phyloP scores from a whole-genome alignment of 2,113 vertebrate species.

The Alethe diademata region DNA sequence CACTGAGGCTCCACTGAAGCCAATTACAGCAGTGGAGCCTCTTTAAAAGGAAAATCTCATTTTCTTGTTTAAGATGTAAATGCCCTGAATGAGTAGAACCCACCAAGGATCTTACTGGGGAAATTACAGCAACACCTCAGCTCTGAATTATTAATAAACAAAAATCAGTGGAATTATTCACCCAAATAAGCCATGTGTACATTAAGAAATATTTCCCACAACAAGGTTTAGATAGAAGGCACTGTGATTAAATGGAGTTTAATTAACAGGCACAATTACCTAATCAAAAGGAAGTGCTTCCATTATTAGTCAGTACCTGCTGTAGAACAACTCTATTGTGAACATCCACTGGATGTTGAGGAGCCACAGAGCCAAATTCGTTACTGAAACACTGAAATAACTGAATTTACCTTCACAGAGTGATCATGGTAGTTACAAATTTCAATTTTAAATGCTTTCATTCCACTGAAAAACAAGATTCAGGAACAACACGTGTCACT shows the following conservation, averaged over 20 bases:
- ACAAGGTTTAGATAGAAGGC: background rate
- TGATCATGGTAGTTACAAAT: background rate
- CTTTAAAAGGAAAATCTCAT: background rate
- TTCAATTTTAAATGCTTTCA: background rate
- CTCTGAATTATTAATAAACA: background rate
- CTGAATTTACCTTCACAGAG: background rate
- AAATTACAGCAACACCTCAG: background rate
- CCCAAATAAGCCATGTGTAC: background rate
- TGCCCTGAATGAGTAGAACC: background rate
- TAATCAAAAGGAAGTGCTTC: background rate
- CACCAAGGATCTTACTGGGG: background rate
- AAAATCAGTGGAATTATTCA: background rate
- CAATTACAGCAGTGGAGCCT: background rate
- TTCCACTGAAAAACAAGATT: background rate
- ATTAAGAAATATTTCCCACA: background rate
- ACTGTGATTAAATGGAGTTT: background rate
- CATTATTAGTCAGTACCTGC: background rate
- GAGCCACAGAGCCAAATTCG: background rate
- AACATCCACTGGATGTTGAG: background rate
- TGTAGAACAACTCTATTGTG: background rate
- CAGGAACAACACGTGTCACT: background rate
- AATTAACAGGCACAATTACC: slow-evolving; percentile 9
- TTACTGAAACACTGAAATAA: background rate
- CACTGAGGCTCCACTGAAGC: background rate
- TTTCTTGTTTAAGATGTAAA: background rate